Evolutionary conservation across 2,888 invertebrate species (phyloP), one percentile per base, ranked within the genome.

Genomic region (Folsomia candida): DNA sequence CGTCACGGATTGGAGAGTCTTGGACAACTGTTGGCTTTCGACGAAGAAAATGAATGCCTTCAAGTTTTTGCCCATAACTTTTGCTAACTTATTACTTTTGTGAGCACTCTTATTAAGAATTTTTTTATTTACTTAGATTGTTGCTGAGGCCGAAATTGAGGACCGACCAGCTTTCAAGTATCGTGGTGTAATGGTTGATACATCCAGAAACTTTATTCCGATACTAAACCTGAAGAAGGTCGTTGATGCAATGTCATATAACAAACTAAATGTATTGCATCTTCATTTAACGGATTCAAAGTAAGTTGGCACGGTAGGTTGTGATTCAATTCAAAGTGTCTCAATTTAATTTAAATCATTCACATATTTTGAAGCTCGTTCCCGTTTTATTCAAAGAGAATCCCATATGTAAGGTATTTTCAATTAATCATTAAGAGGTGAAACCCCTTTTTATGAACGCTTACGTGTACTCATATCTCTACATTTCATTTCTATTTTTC

Each of bases 211-310:
- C 69, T 81, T 79, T 68, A 76, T 81, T 67, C 89, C 92, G 0
- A 83, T 93, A 76, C 82, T 82, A 11, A 86, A 87, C 58, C 88
- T 93, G 18, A 87, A 88, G 79, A 87, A 87, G 75, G 91, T 91
- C 68, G 85, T 95, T 75, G 91, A 94, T 80, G 95, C 89, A 0
- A 93, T 97, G 91, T 90, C 91, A 0, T 87, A 91, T 18, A 90
- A 90, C 62, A 97, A 97, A 84, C 70, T 86, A 81, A 86, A 86
- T 78, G 85, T 86, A 6, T 82, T 86, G 68, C 86, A 86, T 78
- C 81, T 68, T n/a, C 71, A 71, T n/a, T n/a, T n/a, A n/a, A n/a
- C 25, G n/a, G n/a, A n/a, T n/a, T n/a, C n/a, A n/a, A n/a, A n/a
- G n/a, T n/a, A 37, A 67, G 9, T 26, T 60, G 61, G 25, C 4